These are phyloP conservation scores for Pecten maximus DNA, from an alignment of 2,888 invertebrate genomes.

Conservation along the genomic window DNA sequence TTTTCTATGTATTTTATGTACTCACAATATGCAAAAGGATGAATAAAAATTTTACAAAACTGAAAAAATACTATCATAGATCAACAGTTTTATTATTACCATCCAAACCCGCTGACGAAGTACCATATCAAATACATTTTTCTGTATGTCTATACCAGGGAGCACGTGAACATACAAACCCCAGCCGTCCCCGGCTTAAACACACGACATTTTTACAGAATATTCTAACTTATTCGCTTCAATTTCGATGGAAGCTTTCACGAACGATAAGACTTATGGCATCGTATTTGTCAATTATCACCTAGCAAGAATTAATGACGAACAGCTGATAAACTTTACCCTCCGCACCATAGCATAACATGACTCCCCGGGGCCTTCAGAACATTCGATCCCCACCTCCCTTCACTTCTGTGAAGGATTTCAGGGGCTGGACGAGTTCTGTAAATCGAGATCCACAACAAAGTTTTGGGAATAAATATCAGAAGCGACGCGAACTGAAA, in stretches of 20 bases:
- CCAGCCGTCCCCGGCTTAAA: not conserved
- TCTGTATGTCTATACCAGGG: not conserved
- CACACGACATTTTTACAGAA: not conserved
- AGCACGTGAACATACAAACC: not conserved
- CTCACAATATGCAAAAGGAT: too few species aligned
- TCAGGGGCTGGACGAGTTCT: not conserved
- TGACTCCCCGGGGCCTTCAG: not conserved
- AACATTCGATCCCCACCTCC: not conserved
- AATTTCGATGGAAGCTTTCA: not conserved
- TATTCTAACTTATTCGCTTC: not conserved
- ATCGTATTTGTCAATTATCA: slow-evolving; percentile 33
- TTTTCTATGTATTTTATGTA: too few species aligned
- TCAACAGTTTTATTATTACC: too few species aligned
- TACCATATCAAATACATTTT: too few species aligned
- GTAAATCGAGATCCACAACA: not conserved
- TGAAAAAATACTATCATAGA: too few species aligned
- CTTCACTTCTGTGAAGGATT: not conserved
- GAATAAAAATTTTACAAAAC: too few species aligned
- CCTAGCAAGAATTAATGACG: not conserved
- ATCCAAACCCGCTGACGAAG: too few species aligned
- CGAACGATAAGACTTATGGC: not conserved
- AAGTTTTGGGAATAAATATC: not conserved
- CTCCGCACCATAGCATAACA: not conserved
- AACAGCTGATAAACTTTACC: slow-evolving; percentile 30
- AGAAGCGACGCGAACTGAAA: not conserved